Evolutionary conservation across 92 coral and sea anemone genomes (phyloP), one percentile per base, ranked within the genome.

Genomic region (Metridium senile): DNA sequence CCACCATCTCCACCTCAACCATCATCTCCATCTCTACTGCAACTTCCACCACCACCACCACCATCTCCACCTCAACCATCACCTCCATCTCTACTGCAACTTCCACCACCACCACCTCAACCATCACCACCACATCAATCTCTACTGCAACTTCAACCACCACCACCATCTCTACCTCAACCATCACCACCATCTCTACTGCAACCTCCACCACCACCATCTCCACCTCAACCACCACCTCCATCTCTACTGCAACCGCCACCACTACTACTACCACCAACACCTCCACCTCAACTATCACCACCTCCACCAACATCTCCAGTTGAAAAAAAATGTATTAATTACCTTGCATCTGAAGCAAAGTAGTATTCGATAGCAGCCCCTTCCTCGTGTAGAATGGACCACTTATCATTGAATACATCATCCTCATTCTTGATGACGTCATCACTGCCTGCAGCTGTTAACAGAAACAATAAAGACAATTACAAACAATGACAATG

Each of bases 261-360:
- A 39, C 13, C 49, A 39, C 13, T 13, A 39, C 49, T 13, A 39
- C 49, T 13, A 39, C 13, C 49, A 39, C 13, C 49, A 39, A 6
- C 49, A 39, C 49, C 49, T 4, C 49, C 49, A 39, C 13, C 49
- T 4, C 13, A 6, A 39, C 13, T 13, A 13, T 39, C 49, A 39
- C 13, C 49, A 39, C 49, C 49, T 4, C 13, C 49, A 39, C 13
- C 13, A 39, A 6, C 6, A 39, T 39, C 49, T 4, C 49, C 13
- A 39, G n/a, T n/a, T n/a, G n/a, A n/a, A n/a, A n/a, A n/a, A n/a
- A n/a, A n/a, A n/a, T n/a, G n/a, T n/a, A n/a, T n/a, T 22, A 59
- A 22, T 22, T 75, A 92, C 99, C 99, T 95, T 31, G 99, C 99
- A 92, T 95, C 99, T 29, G 99, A 95, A 17, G 99, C 97, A 82